Evolutionary conservation across 2,113 vertebrate species (phyloP).

Genomic region (Ageneiosus marmoratus): DNA sequence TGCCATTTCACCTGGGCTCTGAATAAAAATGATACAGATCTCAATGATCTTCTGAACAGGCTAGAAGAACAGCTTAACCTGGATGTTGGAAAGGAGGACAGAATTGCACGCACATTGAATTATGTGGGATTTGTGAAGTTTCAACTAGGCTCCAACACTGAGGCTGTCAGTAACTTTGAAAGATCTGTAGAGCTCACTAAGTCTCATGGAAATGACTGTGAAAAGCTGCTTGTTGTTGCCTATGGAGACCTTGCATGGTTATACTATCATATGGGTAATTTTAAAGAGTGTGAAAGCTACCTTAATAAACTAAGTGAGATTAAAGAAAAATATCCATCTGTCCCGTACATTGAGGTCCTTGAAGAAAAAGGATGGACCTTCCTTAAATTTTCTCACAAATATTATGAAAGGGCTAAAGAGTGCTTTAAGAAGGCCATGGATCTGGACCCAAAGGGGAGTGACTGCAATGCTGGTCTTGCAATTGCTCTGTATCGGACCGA

Average conservation of each 20-base stretch:
- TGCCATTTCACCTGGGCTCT: conserved; percentile 62
- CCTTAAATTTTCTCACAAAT: too few species aligned
- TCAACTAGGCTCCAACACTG: conserved; percentile 33
- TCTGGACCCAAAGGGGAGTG: too few species aligned
- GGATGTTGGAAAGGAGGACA: neutral
- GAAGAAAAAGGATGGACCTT: too few species aligned
- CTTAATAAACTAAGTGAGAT: neutral
- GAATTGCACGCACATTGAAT: neutral
- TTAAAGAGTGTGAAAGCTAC: conserved; percentile 36
- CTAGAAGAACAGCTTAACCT: conserved; percentile 27
- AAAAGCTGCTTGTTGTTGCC: conserved; percentile 42
- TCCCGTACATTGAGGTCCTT: neutral
- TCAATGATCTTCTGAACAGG: conserved; percentile 37
- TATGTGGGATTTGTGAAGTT: conserved; percentile 52
- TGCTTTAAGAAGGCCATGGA: too few species aligned
- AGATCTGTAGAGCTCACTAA: conserved; percentile 31
- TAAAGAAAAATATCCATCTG: neutral
- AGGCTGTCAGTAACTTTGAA: conserved; percentile 43
- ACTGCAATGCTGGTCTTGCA: conserved; percentile 54
- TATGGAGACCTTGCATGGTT: conserved; percentile 60
- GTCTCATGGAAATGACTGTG: neutral
- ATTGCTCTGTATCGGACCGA: conserved; percentile 52
- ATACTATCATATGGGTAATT: conserved; percentile 46
- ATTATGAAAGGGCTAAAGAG: too few species aligned
- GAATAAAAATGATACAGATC: conserved; percentile 39